These are phyloP conservation scores for Exaiptasia diaphana DNA, from an alignment of 64 coral and sea anemone species.

Conservation along the genomic window DNA sequence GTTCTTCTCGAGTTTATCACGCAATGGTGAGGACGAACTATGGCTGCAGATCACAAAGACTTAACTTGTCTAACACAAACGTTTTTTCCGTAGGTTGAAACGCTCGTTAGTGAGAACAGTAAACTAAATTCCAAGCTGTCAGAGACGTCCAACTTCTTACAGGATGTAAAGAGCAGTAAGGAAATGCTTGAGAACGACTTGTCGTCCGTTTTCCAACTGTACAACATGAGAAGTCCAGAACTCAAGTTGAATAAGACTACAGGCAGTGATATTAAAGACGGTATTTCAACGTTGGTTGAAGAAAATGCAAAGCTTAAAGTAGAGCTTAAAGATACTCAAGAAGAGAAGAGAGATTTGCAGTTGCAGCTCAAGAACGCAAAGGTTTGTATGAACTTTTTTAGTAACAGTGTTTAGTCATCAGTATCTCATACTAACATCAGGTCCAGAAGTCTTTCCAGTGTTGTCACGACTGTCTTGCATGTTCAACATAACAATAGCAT, in stretches of 20 bases:
- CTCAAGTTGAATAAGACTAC: background rate
- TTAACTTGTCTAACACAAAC: too few species aligned
- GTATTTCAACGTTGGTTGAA: conserved; percentile 54
- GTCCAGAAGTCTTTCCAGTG: too few species aligned
- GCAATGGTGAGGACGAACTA: too few species aligned
- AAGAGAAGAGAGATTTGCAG: conserved; percentile 45
- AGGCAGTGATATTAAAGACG: background rate
- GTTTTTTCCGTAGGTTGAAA: conserved; percentile 2
- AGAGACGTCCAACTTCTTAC: conserved; percentile 22
- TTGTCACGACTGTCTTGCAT: too few species aligned
- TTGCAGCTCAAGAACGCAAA: conserved; percentile 46
- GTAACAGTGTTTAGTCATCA: too few species aligned
- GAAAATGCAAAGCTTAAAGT: conserved; percentile 55
- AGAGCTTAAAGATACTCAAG: conserved; percentile 15
- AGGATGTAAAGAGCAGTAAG: conserved; percentile 42
- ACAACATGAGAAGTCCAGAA: conserved; percentile 59
- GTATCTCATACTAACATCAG: too few species aligned
- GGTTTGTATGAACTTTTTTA: conserved; percentile 24
- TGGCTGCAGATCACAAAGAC: too few species aligned
- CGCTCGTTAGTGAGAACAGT: conserved; percentile 13
- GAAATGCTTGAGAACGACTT: conserved; percentile 64
- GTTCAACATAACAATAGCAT: too few species aligned
- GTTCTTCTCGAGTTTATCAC: too few species aligned
- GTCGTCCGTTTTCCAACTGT: conserved; percentile 76
- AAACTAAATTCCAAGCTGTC: conserved; percentile 47